Percentiles rank a stretch among this genome's conserved stretches.
phyloP scores from a whole-genome alignment of 2,888 invertebrate species.

The Amphipyra berbera region DNA sequence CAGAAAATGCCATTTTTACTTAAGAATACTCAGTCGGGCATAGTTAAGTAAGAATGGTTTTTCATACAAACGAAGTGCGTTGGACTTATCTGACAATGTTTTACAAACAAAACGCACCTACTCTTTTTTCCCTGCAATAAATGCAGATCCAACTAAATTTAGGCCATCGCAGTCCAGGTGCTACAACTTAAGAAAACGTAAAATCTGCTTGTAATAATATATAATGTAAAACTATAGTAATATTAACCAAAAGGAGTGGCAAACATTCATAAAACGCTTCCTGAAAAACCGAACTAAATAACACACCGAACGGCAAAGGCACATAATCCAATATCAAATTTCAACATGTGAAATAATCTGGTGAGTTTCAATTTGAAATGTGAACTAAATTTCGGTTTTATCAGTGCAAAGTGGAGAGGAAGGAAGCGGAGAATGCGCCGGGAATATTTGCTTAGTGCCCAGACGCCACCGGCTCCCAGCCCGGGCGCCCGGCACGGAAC shows the following conservation, averaged over 20 bases:
- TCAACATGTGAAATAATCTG: conserved; percentile 43
- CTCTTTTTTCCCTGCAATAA: too few relatives aligned
- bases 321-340: conserved; percentile 35
- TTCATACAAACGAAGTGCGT: neutral
- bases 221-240: too few relatives aligned
- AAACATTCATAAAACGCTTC: neutral
- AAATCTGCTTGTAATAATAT: too few relatives aligned
- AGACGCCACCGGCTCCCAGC: conserved; percentile 42
- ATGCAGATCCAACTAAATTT: too few relatives aligned
- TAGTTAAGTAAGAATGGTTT: conserved; percentile 2
- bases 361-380: conserved; percentile 49
- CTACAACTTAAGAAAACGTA: too few relatives aligned
- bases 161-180: too few relatives aligned
- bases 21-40: neutral
- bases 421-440: conserved; percentile 64
- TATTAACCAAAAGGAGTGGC: too few relatives aligned
- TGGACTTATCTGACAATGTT: conserved; percentile 1
- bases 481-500: conserved; percentile 23
- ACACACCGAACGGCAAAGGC: neutral
- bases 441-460: conserved; percentile 64
- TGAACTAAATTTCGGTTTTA: conserved; percentile 64
- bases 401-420: conserved; percentile 65
- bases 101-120: neutral
- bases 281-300: neutral
- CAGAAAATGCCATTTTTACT: too few relatives aligned